Evolutionary conservation across 2,888 invertebrate genomes (phyloP).

Genomic region (Tetramorium bicarinatum): DNA sequence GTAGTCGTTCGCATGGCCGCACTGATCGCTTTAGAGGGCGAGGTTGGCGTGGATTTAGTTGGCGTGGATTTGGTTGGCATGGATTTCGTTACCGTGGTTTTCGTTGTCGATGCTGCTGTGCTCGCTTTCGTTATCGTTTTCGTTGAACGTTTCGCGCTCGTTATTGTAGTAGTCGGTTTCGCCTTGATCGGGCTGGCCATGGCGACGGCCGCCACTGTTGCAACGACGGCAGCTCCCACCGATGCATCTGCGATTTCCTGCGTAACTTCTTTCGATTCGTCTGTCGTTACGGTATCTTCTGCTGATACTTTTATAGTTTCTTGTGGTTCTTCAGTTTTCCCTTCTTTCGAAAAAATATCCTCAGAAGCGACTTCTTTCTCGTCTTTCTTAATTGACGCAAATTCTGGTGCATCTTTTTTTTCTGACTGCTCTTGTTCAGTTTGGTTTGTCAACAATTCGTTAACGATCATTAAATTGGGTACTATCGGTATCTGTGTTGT

Average conservation of each 20-base stretch:
- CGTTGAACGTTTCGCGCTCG: constrained; percentile 59
- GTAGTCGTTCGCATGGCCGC: constrained; percentile 66
- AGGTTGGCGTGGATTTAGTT: constrained; percentile 77
- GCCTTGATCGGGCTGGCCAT: constrained; percentile 78
- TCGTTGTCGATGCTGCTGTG: constrained; percentile 73
- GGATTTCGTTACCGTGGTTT: constrained; percentile 74
- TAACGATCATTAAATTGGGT: background rate
- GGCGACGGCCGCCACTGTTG: constrained; percentile 80
- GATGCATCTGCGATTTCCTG: constrained; percentile 71
- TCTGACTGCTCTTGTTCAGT: background rate
- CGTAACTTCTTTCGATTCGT: constrained; percentile 50
- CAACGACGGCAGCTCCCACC: constrained; percentile 77
- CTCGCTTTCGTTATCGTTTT: constrained; percentile 53
- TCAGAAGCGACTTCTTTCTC: background rate
- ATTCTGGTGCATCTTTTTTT: constrained; percentile 19
- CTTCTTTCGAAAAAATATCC: background rate
- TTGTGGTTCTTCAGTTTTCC: background rate
- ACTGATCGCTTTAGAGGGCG: constrained; percentile 76
- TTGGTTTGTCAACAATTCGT: background rate
- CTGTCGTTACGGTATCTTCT: background rate
- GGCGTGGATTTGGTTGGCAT: constrained; percentile 60
- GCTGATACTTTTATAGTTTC: background rate
- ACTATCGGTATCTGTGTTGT: background rate
- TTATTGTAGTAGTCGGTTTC: constrained; percentile 65
- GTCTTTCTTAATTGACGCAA: background rate